phyloP scores from a whole-genome alignment of 2,888 invertebrate genomes.

The Drosophila meridionalis region DNA sequence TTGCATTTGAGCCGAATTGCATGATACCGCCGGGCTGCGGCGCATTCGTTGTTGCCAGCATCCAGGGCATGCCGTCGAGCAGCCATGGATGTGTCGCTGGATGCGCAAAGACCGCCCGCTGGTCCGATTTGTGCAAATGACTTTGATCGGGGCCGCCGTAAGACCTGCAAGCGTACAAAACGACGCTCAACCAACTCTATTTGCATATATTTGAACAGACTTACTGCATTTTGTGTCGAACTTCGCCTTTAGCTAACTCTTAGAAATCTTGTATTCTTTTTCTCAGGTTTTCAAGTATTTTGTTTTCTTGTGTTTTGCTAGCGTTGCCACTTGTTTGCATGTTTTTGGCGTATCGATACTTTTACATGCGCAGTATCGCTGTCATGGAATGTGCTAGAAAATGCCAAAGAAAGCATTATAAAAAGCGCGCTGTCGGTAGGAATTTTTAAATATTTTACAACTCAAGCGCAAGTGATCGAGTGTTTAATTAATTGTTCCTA shows the following conservation, averaged over 20 bases:
- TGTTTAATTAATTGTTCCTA: slow-evolving; percentile 20
- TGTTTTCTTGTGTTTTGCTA: slow-evolving; percentile 21
- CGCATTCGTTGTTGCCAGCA: slow-evolving; percentile 82
- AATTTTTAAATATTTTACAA: slow-evolving; percentile 47
- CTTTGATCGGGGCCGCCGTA: slow-evolving; percentile 53
- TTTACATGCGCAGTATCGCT: slow-evolving; percentile 1
- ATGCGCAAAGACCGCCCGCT: slow-evolving; percentile 49
- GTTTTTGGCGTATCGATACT: slow-evolving; percentile 21
- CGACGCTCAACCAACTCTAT: background rate
- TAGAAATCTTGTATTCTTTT: slow-evolving; percentile 7
- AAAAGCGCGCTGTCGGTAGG: slow-evolving; percentile 43
- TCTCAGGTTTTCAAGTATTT: slow-evolving; percentile 33
- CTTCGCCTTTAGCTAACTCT: background rate
- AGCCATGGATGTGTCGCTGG: slow-evolving; percentile 65
- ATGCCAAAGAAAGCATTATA: slow-evolving; percentile 45
- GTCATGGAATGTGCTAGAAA: slow-evolving; percentile 47
- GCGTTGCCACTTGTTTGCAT: slow-evolving; percentile 30
- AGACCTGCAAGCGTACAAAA: slow-evolving; percentile 36
- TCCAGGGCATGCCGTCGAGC: slow-evolving; percentile 86
- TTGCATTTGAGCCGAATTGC: slow-evolving; percentile 70
- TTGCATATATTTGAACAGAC: background rate
- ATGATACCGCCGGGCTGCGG: slow-evolving; percentile 83
- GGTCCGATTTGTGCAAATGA: slow-evolving; percentile 47
- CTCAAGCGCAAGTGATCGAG: slow-evolving; percentile 47
- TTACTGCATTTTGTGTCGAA: slow-evolving; percentile 54